Conservation (phyloP, 2,888 invertebrate genomes). For the Ephialtes manifestator region DNA sequence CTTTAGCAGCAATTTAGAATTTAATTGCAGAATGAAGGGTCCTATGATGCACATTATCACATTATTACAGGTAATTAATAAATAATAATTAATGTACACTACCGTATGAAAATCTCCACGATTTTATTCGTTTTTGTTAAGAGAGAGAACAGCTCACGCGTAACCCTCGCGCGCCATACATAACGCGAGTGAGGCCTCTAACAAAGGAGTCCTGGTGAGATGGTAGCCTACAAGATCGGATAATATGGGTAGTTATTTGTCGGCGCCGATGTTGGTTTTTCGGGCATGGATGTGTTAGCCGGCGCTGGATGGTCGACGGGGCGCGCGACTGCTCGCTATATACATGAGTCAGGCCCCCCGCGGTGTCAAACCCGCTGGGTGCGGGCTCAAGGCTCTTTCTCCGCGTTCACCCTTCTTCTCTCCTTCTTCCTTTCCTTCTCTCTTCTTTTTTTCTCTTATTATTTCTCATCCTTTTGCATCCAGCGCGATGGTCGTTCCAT, state of each 20-base stretch:
- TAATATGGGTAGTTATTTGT: slow-evolving; percentile 86
- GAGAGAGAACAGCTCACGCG: slow-evolving; percentile 29
- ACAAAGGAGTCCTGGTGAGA: slow-evolving; percentile 84
- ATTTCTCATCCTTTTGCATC: slow-evolving; percentile 20
- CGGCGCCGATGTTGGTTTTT: slow-evolving; percentile 86
- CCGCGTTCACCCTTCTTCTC: slow-evolving; percentile 53
- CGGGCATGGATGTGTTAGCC: slow-evolving; percentile 66
- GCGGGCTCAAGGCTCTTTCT: slow-evolving; percentile 73
- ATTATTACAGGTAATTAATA: slow-evolving; percentile 1
- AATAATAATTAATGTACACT: neutral
- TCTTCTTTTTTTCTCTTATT: slow-evolving; percentile 17
- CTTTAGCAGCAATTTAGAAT: neutral
- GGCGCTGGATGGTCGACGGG: slow-evolving; percentile 56
- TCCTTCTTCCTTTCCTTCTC: slow-evolving; percentile 36
- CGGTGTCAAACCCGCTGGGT: slow-evolving; percentile 82
- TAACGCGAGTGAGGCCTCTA: slow-evolving; percentile 67
- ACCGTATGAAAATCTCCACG: slow-evolving; percentile 23
- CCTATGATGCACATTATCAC: neutral
- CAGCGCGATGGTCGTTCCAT: slow-evolving; percentile 31
- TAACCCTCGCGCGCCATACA: slow-evolving; percentile 40
- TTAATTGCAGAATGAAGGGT: neutral
- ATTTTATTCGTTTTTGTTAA: neutral
- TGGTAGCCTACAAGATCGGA: slow-evolving; percentile 85
- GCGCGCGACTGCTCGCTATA: slow-evolving; percentile 49
- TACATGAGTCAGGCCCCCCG: slow-evolving; percentile 82